phyloP scores from a whole-genome alignment of 2,888 invertebrate genomes.

The Oxytorus armatus region DNA sequence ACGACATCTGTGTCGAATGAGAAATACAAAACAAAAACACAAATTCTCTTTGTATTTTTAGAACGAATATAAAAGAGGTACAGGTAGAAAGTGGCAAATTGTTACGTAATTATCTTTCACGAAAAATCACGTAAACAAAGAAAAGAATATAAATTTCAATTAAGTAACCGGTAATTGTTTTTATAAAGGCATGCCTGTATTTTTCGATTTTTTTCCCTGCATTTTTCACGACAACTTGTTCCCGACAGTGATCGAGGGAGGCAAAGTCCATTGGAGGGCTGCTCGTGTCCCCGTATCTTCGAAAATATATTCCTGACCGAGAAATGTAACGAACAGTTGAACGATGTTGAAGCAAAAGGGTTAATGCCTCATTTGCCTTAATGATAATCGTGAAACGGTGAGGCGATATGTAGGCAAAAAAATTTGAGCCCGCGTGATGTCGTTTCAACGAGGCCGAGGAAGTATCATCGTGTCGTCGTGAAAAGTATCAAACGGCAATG shows the following conservation, averaged over 20 bases:
- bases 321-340: not conserved
- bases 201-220: no score
- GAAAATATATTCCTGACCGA: not conserved
- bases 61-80: no score
- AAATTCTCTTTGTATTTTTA: no score
- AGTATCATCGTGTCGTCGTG: slow-evolving; percentile 41
- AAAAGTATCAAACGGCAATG: slow-evolving; percentile 54
- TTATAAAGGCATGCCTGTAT: no score
- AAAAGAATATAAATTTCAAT: no score
- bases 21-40: no score
- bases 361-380: slow-evolving; percentile 25
- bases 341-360: slow-evolving; percentile 1
- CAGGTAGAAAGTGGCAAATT: no score
- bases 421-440: slow-evolving; percentile 40
- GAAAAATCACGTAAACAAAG: no score
- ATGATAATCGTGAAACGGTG: slow-evolving; percentile 15
- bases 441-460: slow-evolving; percentile 8
- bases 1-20: no score
- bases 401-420: slow-evolving; percentile 32
- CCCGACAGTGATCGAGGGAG: not conserved
- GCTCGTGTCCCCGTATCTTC: not conserved
- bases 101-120: no score
- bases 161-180: no score
- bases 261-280: not conserved
- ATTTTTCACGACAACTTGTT: no score